A percentile compares a stretch with the other conserved stretches of the same genome.
phyloP scores from a whole-genome alignment of 2,113 vertebrate genomes.

The Sapayoa aenigma region DNA sequence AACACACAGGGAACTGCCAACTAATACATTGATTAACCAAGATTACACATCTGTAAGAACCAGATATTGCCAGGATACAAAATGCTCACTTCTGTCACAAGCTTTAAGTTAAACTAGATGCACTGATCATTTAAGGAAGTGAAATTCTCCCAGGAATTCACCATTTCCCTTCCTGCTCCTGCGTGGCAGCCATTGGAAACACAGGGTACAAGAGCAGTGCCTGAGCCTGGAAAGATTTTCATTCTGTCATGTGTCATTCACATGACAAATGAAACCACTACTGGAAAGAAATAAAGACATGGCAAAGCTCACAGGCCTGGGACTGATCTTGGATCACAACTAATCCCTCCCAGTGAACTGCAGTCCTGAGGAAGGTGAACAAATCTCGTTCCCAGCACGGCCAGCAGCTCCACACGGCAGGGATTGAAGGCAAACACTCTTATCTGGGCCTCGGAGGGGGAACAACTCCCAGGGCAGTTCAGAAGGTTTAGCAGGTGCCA shows the following conservation, averaged over 20 bases:
- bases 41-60: neutral
- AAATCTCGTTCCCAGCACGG: neutral
- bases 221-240: neutral
- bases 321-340: neutral
- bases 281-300: neutral
- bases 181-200: neutral
- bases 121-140: neutral
- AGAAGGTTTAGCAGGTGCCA: neutral
- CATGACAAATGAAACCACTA: neutral
- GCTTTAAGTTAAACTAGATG: neutral
- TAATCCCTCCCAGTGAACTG: neutral
- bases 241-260: neutral
- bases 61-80: neutral
- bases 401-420: neutral
- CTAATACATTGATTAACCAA: fast-evolving
- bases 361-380: neutral
- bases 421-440: constrained; percentile 5
- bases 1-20: neutral
- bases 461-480: neutral
- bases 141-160: neutral
- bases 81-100: neutral
- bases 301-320: neutral
- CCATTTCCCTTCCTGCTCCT: neutral
- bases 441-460: constrained; percentile 5
- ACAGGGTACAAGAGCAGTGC: neutral